Base-by-base conservation (phyloP, 2,113 vertebrate genomes). In the Scolopax mira region DNA sequence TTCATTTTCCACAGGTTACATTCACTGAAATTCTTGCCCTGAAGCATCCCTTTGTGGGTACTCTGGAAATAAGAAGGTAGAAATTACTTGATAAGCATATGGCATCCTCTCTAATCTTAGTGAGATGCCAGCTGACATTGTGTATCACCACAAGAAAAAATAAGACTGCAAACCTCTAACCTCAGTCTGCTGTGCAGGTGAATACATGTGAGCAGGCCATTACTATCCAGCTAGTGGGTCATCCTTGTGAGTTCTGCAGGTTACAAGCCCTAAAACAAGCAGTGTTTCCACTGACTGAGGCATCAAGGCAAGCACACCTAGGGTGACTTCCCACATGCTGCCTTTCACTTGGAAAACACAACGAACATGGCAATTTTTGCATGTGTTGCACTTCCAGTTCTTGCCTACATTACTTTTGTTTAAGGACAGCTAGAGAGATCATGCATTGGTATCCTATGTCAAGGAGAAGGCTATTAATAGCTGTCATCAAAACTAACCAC, bases 221-320 rank as follows among this genome's bases (percentile, higher is more conserved):
- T 66, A n/a, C 11, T 42, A n/a, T 25, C 9, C n/a, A 83, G 3
- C 8, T 30, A 39, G 25, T 15, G 12, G 9, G 41, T 46, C 25
- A 44, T 35, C 5, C 37, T 70, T 11, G 4, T 23, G n/a, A 61
- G 31, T 90, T 69, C 37, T 58, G 13, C 31, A 61, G 64, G 19
- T 57, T 57, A 75, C 23, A 75, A 69, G 58, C 46, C 11, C 9
- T 28, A 25, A 72, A 66, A 12, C 7, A 42, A 60, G 8, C 11
- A 71, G 25, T 0, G 5, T 49, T 86, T 80, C 44, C 6, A 31
- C 14, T 1, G 3, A 31, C 3, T 2, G 2, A 33, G 42, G 24
- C 18, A 48, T 31, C 25, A 84, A 18, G 18, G 64, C 14, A 71
- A 21, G 16, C 5, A 71, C 25, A 61, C 7, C 37, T 78, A 13